These are phyloP conservation scores for Cylas formicarius DNA, from an alignment of 1,140 invertebrate species.

Conservation along the genomic window DNA sequence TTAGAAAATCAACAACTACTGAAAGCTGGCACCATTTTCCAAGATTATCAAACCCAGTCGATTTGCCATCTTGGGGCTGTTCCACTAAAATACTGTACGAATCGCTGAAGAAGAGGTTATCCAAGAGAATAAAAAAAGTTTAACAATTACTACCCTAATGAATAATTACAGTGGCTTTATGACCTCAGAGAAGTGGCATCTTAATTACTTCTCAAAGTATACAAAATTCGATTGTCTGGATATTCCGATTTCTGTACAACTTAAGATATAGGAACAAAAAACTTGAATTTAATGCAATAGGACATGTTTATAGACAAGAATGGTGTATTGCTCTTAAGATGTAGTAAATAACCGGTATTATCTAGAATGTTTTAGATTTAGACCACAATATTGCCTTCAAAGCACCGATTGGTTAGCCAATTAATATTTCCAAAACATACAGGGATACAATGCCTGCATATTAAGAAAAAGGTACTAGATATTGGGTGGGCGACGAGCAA, in stretches of 20 bases:
- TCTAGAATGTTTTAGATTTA: constrained; percentile 9
- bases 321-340: constrained; percentile 4
- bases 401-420: constrained; percentile 5
- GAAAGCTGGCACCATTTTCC: constrained; percentile 37
- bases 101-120: constrained; percentile 15
- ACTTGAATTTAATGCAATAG: constrained; percentile 21
- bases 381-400: constrained; percentile 10
- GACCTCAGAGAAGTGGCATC: constrained; percentile 1
- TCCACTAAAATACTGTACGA: constrained; percentile 29
- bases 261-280: constrained; percentile 11
- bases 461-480: constrained; percentile 19
- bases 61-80: constrained; percentile 40
- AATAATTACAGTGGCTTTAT: too few relatives aligned
- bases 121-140: constrained; percentile 9
- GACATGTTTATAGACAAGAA: constrained; percentile 3
- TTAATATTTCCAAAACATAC: constrained; percentile 5
- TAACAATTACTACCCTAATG: neutral
- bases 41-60: constrained; percentile 39
- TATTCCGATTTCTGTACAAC: constrained; percentile 29
- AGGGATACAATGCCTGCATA: too few relatives aligned
- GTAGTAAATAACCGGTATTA: constrained; percentile 6
- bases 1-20: constrained; percentile 27
- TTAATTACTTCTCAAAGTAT: constrained; percentile 24
- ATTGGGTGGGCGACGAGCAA: constrained; percentile 10
- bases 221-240: constrained; percentile 22